phyloP scores from a whole-genome alignment of 2,888 invertebrate genomes.

The Cephus nigrinus region DNA sequence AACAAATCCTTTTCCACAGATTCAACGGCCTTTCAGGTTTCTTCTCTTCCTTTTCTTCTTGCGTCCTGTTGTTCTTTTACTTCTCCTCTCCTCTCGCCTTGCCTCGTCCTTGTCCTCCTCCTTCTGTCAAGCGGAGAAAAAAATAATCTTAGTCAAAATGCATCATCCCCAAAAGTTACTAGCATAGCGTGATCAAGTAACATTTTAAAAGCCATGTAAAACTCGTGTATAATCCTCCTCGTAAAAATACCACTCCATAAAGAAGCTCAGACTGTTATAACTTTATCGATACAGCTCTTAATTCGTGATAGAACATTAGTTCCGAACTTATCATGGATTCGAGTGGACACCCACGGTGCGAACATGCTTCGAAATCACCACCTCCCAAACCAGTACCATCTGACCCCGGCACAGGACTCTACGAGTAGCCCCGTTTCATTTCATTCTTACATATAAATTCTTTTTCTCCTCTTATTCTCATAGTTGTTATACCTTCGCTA shows the following conservation, averaged over 20 bases:
- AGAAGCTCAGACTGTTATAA: constrained; percentile 20
- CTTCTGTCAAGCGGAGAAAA: constrained; percentile 13
- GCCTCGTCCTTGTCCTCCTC: neutral
- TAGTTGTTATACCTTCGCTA: neutral
- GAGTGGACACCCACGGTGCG: constrained; percentile 45
- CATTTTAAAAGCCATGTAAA: constrained; percentile 35
- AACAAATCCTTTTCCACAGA: neutral
- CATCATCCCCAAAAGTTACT: constrained; percentile 25
- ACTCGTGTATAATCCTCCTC: constrained; percentile 15
- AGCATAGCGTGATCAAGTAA: constrained; percentile 37
- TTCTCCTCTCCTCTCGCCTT: neutral
- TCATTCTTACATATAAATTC: neutral
- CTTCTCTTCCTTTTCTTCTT: neutral
- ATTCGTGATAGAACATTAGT: constrained; percentile 58
- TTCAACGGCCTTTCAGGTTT: neutral
- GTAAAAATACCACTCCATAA: constrained; percentile 27
- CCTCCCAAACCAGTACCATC: constrained; percentile 5
- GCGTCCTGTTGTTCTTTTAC: neutral
- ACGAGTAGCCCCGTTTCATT: neutral
- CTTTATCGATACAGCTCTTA: constrained; percentile 39
- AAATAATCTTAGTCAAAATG: neutral
- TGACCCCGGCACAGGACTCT: neutral
- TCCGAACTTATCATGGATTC: constrained; percentile 39
- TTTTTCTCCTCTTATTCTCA: neutral
- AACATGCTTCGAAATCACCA: constrained; percentile 43